phyloP scores from a whole-genome alignment of 2,113 vertebrate species.

The Acrocephalus kingi region DNA sequence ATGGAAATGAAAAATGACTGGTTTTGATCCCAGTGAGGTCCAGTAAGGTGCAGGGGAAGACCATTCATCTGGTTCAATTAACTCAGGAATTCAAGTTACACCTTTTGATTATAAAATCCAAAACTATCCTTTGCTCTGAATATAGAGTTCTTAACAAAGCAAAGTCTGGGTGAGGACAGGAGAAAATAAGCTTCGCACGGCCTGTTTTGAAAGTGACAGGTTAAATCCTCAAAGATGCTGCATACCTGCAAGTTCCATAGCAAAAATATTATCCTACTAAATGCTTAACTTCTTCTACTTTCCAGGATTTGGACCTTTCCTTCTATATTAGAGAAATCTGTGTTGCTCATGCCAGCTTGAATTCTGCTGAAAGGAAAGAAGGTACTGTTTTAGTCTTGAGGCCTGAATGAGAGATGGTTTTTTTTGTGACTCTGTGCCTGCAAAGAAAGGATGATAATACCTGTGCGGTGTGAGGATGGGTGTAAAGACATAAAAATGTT shows the following conservation, averaged over 20 bases:
- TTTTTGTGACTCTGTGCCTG: accelerated
- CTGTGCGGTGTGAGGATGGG: not conserved
- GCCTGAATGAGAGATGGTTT: not conserved
- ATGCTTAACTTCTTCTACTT: not conserved
- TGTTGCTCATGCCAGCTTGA: not conserved
- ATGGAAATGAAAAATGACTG: conserved; percentile 26
- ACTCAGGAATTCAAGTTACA: conserved; percentile 3
- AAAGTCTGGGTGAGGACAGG: not conserved
- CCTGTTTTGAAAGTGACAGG: not conserved
- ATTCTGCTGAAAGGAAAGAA: not conserved
- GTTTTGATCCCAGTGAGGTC: conserved; percentile 18
- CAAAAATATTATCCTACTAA: not conserved
- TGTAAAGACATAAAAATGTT: not conserved
- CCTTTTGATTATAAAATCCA: not conserved
- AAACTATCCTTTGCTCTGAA: not conserved
- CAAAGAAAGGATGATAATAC: not conserved
- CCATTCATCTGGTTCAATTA: conserved; percentile 28
- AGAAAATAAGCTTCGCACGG: not conserved
- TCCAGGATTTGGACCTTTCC: not conserved
- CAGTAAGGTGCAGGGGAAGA: not conserved
- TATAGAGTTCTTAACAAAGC: not conserved
- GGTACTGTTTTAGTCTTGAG: not conserved
- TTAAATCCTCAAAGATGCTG: conserved; percentile 13
- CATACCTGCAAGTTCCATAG: not conserved
- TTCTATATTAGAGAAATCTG: not conserved